Base-by-base conservation (phyloP, 2,888 invertebrate genomes). In the Capitulum mitella region DNA sequence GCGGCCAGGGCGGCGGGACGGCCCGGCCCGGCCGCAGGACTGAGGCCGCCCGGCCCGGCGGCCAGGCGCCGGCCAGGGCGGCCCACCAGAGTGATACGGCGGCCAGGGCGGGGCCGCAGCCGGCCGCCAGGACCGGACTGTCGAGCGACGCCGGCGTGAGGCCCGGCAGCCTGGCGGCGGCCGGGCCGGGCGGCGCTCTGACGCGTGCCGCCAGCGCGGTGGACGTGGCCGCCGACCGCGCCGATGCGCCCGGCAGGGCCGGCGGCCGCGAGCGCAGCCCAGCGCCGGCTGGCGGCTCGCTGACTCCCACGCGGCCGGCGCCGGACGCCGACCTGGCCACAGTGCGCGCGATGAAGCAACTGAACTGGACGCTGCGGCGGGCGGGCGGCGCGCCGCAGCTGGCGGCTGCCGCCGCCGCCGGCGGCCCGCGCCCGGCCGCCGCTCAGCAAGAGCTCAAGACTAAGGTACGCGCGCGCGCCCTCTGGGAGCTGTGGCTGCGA, bases 401-500 rank as follows among this genome's bases (percentile, higher is more conserved):
- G n/a, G n/a, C n/a, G n/a, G n/a, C n/a, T n/a, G 19, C 51, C 19
- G 5, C 51, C 19, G 19, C 51, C 19, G 6, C 43, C 6, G 6
- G 6, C 6, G 43, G 43, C 64, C 34, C 26, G n/a, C 58, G 64
- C 29, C 64, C 64, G 34, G 19, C 8, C 19, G 14, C 5, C 40
- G 34, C 19, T 8, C 70, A 70, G 29, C 19, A 70, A 70, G 70
- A 70, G 26, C 6, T 37, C 26, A 70, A 70, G n/a, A n/a, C 40
- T 1, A 70, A 70, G 70, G 70, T 70, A 70, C 70, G 70, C 37
- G 70, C 70, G 22, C 37, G 70, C 8, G 70, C 70, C 8, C 37
- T 70, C 12, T 70, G 70, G 40, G 70, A 70, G 70, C 29, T 37
- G 6, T 70, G 70, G 70, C 40, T 70, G 37, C 37, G 70, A 0